Base-by-base conservation (phyloP, 2,797 vertebrate species). In the Enteromius argenteus region DNA sequence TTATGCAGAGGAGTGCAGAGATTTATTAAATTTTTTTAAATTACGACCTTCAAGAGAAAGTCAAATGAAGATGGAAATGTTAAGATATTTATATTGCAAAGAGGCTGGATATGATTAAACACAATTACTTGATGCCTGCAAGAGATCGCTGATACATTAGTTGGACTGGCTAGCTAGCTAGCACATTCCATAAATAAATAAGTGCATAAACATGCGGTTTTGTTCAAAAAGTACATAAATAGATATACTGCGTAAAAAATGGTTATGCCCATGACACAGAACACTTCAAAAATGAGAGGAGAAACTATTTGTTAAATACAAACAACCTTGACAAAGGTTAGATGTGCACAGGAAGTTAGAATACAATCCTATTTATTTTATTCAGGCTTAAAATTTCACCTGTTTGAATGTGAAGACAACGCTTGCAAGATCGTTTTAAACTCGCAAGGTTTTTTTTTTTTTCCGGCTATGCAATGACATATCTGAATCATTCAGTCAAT, bases 241-340 rank as follows among this genome's bases (percentile, higher is more conserved):
- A 71, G 60, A 64, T 79, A 68, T 79, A 75, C 64, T 62, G 73
- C 44, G 39, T 78, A 49, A 49, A 74, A 69, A 84, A 77, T 14
- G 39, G 14, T 49, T 46, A 79, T 72, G 53, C 37, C 42, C 4
- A 44, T 49, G 53, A 78, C 46, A 81, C 35, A 37, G 30, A 80
- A 53, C 64, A 27, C 23, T 46, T 67, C 2, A 23, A 39, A 53
- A 68, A 2, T 51, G 42, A 68, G 21, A 71, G 60, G n/a, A 62
- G 19, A 67, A 78, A 42, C 49, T 0, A 58, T 68, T 11, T 30
- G 49, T 83, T 58, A 77, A 76, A 69, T 68, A 39, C 53, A 44
- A 74, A 75, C 81, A 77, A 77, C 46, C 62, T 77, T 77, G 49
- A 77, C 35, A 58, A 68, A 83, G 32, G 60, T 83, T 83, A 73